These are phyloP conservation scores for Triplophysa dalaica DNA, from an alignment of 2,113 vertebrate genomes.

Conservation along the genomic window DNA sequence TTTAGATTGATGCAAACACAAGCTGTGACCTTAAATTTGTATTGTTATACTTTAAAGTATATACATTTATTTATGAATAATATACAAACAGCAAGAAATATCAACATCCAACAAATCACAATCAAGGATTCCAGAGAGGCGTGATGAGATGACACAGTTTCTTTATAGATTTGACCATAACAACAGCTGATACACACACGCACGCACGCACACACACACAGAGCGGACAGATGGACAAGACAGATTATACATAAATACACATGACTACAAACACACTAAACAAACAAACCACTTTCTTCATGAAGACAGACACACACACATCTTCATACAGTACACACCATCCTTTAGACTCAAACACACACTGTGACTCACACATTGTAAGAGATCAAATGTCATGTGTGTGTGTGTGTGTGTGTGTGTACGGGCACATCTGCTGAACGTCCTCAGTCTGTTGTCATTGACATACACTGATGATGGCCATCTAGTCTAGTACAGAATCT, in stretches of 20 bases:
- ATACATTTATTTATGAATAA: no score
- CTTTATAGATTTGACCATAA: background rate
- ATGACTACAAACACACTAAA: background rate
- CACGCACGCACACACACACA: background rate
- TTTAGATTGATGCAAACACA: no score
- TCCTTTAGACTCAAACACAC: background rate
- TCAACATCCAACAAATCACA: background rate
- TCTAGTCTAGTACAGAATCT: no score
- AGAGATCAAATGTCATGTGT: constrained; percentile 15
- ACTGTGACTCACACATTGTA: constrained; percentile 8
- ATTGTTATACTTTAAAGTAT: no score
- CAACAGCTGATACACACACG: background rate
- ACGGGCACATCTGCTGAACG: no score
- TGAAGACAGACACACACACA: constrained; percentile 16
- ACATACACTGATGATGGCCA: no score
- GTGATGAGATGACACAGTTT: background rate
- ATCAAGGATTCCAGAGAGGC: background rate
- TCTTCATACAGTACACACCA: background rate
- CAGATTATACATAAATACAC: constrained; percentile 40
- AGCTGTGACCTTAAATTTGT: no score
- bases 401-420: background rate
- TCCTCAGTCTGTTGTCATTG: no score
- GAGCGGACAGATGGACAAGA: constrained; percentile 37
- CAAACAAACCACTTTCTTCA: background rate
- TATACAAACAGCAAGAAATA: no score